Evolutionary conservation across 2,888 invertebrate genomes (phyloP), one percentile per base, ranked within the genome.

Genomic region (Encarsia formosa): DNA sequence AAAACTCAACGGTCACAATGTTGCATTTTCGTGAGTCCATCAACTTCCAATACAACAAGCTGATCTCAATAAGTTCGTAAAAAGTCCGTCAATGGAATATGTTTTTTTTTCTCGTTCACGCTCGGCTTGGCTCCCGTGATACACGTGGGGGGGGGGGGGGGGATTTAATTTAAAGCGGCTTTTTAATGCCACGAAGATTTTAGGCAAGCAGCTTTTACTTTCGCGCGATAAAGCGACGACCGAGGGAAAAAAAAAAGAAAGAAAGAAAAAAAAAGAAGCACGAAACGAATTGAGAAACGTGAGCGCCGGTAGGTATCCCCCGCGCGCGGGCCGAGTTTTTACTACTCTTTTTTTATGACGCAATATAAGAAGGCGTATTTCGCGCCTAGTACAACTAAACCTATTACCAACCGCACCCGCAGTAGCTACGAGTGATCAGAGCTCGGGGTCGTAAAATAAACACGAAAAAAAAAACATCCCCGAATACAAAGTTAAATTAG

Each of bases 401-500:
- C 71, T 71, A 73, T 73, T 71, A 71, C 66, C 22, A 47, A 20
- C 22, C 22, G 19, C 8, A 5, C 45, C 63, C 64, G 64, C 62
- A 61, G 60, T 59, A 59, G n/a, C n/a, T n/a, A n/a, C n/a, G 63
- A 61, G 65, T 70, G 70, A 71, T 72, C 70, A 70, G 69, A 70
- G 62, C 64, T 52, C 64, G 65, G 68, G 66, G 67, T 72, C 71
- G 71, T 72, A 69, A 62, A 60, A 51, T 59, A 54, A 56, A 59
- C 56, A 63, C n/a, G 71, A 72, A 73, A 69, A 62, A 60, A 51
- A 60, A 54, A 56, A 59, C 56, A 63, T 63, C 61, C 63, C 62
- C 63, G 64, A 65, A 67, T n/a, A 71, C 70, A 70, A 72, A 72
- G 70, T 73, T 72, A 68, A 70, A 72, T 71, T 64, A 72, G 68